Percentiles rank a stretch among this genome's conserved stretches.
Evolutionary conservation across 2,113 vertebrate genomes (phyloP).

Genomic region (Antidorcas marsupialis): DNA sequence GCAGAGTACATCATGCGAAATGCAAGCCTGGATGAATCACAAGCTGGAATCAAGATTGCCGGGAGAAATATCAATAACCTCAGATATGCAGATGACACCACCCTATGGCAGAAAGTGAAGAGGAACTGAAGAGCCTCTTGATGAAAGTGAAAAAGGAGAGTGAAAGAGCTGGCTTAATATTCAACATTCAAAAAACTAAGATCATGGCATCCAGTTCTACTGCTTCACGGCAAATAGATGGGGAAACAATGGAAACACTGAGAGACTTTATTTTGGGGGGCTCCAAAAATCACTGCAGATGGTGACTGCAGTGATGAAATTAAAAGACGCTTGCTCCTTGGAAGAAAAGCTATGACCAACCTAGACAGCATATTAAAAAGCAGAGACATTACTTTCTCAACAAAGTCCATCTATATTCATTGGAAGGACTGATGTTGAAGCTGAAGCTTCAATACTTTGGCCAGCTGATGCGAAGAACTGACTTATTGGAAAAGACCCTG

Average conservation of each 20-base stretch:
- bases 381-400: background rate
- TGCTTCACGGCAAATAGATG: background rate
- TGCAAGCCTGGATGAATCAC: background rate
- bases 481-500: background rate
- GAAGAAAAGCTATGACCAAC: background rate
- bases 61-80: background rate
- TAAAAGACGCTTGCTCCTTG: background rate
- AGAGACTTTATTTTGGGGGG: accelerated
- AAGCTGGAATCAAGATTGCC: background rate
- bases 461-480: background rate
- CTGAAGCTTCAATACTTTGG: background rate
- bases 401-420: background rate
- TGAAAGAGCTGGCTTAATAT: background rate
- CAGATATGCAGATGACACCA: background rate
- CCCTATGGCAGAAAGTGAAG: background rate
- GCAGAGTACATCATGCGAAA: background rate
- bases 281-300: background rate
- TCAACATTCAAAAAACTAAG: background rate
- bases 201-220: background rate
- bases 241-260: background rate
- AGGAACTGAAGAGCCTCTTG: background rate
- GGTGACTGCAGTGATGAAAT: background rate
- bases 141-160: background rate
- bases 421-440: background rate
- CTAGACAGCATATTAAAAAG: background rate